Evolutionary conservation across 2,113 vertebrate species (phyloP).

Genomic region (Notarius quadriscutis): DNA sequence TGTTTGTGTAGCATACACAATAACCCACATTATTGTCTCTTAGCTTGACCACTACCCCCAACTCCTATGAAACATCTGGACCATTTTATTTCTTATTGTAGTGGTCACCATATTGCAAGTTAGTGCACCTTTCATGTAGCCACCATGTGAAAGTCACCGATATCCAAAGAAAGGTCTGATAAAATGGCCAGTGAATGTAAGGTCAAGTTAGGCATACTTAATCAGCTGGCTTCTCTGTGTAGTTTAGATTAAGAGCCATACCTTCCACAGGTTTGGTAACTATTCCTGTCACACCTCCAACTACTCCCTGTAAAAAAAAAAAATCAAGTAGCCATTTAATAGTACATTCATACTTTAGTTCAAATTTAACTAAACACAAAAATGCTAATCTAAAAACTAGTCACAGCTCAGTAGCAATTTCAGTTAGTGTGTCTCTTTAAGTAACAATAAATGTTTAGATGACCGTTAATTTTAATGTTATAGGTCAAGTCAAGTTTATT

Average conservation of each 20-base stretch:
- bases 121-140: not conserved
- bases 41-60: not conserved
- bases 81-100: not conserved
- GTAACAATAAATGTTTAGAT: not conserved
- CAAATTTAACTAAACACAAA: not conserved
- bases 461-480: not conserved
- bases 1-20: no score
- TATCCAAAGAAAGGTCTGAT: not conserved
- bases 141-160: not conserved
- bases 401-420: not conserved
- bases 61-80: not conserved
- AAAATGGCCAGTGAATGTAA: not conserved
- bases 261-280: conserved; percentile 97
- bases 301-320: conserved; percentile 81
- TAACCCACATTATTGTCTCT: not conserved
- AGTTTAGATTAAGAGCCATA: conserved; percentile 58
- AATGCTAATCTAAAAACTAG: no score
- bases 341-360: not conserved
- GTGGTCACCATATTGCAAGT: not conserved
- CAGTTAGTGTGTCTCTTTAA: not conserved
- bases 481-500: no score
- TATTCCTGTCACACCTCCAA: conserved; percentile 93
- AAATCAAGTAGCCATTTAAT: not conserved
- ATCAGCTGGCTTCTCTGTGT: not conserved
- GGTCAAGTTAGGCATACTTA: not conserved